Evolutionary conservation across 2,797 vertebrate species (phyloP).

Genomic region (Sebastes glaucus): DNA sequence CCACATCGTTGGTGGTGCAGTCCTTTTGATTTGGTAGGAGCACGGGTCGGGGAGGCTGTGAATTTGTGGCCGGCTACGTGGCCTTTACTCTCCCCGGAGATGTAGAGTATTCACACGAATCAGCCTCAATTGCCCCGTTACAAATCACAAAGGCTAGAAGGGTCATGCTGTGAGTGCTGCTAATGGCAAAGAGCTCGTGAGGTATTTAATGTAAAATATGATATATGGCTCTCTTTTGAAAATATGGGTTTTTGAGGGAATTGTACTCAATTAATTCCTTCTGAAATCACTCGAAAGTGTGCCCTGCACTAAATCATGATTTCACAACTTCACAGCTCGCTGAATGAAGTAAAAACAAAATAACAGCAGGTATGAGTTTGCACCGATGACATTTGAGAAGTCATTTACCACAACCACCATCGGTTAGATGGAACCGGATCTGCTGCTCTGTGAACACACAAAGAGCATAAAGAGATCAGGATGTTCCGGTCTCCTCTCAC

Average conservation of each 20-base stretch:
- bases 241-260: background rate
- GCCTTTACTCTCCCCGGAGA: constrained; percentile 12
- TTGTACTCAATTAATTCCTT: background rate
- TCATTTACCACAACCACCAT: background rate
- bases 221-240: background rate
- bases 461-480: constrained; percentile 11
- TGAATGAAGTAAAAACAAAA: background rate
- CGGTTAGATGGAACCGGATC: constrained; percentile 17
- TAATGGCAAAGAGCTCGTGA: background rate
- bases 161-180: background rate
- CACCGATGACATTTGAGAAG: constrained; percentile 1
- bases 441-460: constrained; percentile 11
- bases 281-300: background rate
- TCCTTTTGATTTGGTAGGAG: constrained; percentile 3
- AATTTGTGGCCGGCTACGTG: background rate
- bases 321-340: background rate
- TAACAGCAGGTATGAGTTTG: background rate
- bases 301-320: background rate
- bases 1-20: constrained; percentile 12
- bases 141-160: constrained; percentile 3
- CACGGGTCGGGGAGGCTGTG: background rate
- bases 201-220: background rate
- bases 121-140: background rate
- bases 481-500: constrained; percentile 31
- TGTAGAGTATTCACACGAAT: background rate